Evolutionary conservation across 2,797 vertebrate species (phyloP).

Genomic region (Staurois parvus): DNA sequence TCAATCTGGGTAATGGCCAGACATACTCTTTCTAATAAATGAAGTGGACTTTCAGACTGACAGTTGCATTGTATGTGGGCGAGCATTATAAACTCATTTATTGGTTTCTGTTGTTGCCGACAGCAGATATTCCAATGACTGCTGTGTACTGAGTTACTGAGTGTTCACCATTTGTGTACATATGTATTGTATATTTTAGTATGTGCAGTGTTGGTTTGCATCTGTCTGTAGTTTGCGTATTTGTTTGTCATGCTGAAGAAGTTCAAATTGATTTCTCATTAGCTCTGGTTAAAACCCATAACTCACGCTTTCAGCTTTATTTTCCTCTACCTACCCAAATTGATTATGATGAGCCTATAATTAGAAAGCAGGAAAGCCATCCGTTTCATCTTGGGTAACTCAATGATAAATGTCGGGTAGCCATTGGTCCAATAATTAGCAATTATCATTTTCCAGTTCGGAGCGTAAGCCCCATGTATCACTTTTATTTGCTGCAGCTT

Average conservation of each 20-base stretch:
- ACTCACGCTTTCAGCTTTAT: constrained; percentile 7
- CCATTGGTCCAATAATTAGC: constrained; percentile 11
- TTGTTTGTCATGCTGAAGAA: background rate
- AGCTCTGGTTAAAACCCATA: background rate
- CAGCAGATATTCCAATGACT: too few species aligned
- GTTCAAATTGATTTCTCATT: constrained; percentile 21
- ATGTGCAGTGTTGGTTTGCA: background rate
- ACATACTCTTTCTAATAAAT: too few species aligned
- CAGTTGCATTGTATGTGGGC: too few species aligned
- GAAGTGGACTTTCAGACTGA: too few species aligned
- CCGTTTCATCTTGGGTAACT: background rate
- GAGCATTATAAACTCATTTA: too few species aligned
- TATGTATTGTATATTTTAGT: too few species aligned
- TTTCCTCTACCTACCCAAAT: background rate
- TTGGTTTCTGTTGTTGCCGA: too few species aligned
- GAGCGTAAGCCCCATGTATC: background rate
- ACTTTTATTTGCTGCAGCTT: background rate
- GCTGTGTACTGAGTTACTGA: too few species aligned
- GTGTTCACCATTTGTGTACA: too few species aligned
- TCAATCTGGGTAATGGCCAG: too few species aligned
- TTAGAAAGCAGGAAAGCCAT: background rate
- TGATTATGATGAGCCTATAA: constrained; percentile 24
- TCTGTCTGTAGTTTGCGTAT: background rate
- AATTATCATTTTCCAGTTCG: background rate
- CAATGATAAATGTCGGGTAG: background rate